Evolutionary conservation across 2,113 vertebrate species (phyloP).

Genomic region (Paraplagusia blochii): DNA sequence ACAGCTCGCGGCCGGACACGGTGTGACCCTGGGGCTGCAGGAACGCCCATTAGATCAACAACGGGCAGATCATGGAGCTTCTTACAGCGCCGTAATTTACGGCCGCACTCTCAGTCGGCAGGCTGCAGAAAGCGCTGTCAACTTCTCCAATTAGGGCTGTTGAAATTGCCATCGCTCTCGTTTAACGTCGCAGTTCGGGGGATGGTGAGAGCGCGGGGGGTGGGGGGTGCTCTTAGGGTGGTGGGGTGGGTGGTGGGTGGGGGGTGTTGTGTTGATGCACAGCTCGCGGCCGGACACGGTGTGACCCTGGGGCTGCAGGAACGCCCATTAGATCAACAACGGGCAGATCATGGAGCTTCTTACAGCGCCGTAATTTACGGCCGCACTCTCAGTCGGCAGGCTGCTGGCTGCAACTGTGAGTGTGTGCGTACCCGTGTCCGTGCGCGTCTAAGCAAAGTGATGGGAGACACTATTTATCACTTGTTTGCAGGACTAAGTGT

Average conservation of each 20-base stretch:
- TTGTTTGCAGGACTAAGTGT: neutral
- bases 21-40: constrained; percentile 46
- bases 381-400: neutral
- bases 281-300: constrained; percentile 40
- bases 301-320: constrained; percentile 38
- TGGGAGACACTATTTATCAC: neutral
- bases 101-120: too few relatives aligned
- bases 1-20: constrained; percentile 39
- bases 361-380: neutral
- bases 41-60: too few relatives aligned
- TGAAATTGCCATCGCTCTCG: constrained; percentile 9
- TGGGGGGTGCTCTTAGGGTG: too few relatives aligned
- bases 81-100: too few relatives aligned
- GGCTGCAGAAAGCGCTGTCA: constrained; percentile 25
- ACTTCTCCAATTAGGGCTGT: constrained; percentile 24
- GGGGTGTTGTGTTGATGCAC: constrained; percentile 8
- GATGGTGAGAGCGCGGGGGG: too few relatives aligned
- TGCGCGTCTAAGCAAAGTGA: neutral
- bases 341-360: neutral
- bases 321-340: constrained; percentile 20
- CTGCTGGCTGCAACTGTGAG: neutral
- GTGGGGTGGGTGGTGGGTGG: too few relatives aligned
- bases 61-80: too few relatives aligned
- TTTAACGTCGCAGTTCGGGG: neutral
- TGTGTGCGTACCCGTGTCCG: neutral